Conservation (phyloP, 2,113 vertebrate genomes). For the Pluvialis apricaria region DNA sequence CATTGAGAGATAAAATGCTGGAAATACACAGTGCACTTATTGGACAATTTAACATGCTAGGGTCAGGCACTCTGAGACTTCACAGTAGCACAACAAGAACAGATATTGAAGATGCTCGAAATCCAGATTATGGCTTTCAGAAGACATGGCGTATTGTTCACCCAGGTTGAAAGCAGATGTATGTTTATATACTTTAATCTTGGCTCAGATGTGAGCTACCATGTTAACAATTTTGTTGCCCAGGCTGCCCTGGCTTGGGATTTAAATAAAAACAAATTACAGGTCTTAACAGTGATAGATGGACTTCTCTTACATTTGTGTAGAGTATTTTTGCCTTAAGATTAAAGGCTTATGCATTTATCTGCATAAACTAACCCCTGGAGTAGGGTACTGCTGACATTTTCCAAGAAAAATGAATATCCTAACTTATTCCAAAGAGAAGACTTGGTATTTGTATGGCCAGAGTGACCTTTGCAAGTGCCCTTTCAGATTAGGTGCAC, state of each 20-base stretch:
- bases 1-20: constrained; percentile 42
- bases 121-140: constrained; percentile 23
- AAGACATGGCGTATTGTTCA: constrained; percentile 25
- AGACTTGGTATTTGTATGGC: constrained; percentile 95
- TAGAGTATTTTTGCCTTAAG: constrained; percentile 78
- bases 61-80: constrained; percentile 17
- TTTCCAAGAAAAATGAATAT: constrained; percentile 96
- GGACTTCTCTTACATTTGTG: constrained; percentile 78
- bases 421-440: constrained; percentile 90
- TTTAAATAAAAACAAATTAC: constrained; percentile 86
- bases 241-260: constrained; percentile 72
- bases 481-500: constrained; percentile 96
- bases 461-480: constrained; percentile 91
- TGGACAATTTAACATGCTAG: neutral
- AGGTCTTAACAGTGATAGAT: constrained; percentile 84
- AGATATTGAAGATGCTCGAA: constrained; percentile 12
- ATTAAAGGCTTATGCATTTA: constrained; percentile 83
- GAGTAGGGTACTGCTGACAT: constrained; percentile 87
- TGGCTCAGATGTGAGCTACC: constrained; percentile 66
- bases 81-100: constrained; percentile 10
- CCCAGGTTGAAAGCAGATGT: constrained; percentile 47
- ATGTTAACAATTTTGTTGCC: constrained; percentile 68
- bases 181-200: constrained; percentile 68
- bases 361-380: constrained; percentile 89
- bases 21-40: neutral